These are phyloP conservation scores for Apteryx mantelli DNA, from an alignment of 2,113 vertebrate species.

Conservation along the genomic window DNA sequence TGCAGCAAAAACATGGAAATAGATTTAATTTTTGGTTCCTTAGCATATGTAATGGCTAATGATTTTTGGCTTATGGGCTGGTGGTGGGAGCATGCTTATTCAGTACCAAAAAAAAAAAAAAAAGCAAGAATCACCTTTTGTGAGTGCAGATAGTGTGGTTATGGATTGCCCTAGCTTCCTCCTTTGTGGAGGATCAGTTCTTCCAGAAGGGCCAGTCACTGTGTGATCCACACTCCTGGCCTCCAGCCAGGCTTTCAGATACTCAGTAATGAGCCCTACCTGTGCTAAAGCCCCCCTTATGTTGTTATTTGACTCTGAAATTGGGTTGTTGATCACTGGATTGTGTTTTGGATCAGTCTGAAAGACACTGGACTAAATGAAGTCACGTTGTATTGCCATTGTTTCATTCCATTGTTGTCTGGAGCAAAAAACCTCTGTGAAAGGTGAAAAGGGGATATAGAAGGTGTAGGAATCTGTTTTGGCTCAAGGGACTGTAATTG, in stretches of 20 bases:
- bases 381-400: conserved; percentile 9
- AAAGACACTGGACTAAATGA: neutral
- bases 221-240: neutral
- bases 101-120: no score
- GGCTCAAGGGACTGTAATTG: neutral
- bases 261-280: neutral
- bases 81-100: neutral
- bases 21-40: neutral
- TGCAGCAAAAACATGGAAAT: neutral
- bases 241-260: neutral
- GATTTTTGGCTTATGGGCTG: neutral
- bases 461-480: neutral
- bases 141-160: neutral
- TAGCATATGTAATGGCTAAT: neutral
- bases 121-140: neutral
- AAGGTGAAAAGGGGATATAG: neutral
- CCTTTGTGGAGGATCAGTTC: neutral
- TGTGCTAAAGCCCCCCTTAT: neutral
- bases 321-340: neutral
- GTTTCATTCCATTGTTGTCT: neutral
- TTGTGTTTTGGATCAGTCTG: neutral
- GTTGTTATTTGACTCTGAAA: neutral
- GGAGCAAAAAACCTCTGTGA: neutral
- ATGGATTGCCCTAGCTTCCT: neutral
- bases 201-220: neutral